Percentiles rank a stretch among this genome's conserved stretches.
These are phyloP conservation scores for Cantharis lateralis DNA, from an alignment of 2,888 invertebrate genomes.

Conservation along the genomic window DNA sequence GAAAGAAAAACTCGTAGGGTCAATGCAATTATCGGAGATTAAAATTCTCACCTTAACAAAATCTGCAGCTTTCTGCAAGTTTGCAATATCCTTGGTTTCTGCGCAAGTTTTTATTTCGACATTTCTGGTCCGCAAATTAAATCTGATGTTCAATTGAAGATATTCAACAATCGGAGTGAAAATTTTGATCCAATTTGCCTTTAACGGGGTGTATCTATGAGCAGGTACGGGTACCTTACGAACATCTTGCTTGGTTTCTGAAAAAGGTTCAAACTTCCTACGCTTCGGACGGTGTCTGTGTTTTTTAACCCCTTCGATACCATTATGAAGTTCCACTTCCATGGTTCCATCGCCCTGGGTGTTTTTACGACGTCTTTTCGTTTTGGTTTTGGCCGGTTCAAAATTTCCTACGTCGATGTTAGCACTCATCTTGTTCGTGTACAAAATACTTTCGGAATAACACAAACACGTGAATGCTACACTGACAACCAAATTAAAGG, in stretches of 20 bases:
- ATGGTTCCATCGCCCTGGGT: conserved; percentile 62
- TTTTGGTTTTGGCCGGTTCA: conserved; percentile 57
- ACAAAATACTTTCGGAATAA: neutral
- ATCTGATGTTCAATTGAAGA: conserved; percentile 89
- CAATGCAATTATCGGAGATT: neutral
- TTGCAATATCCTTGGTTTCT: conserved; percentile 82
- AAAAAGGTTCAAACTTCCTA: conserved; percentile 35
- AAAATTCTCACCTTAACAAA: conserved; percentile 74
- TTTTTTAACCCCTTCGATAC: conserved; percentile 61
- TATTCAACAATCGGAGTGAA: conserved; percentile 96
- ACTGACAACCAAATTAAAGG: neutral
- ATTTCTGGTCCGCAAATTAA: conserved; percentile 88
- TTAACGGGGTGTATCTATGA: conserved; percentile 91
- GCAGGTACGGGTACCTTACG: conserved; percentile 88
- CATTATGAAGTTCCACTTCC: conserved; percentile 71
- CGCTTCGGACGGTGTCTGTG: conserved; percentile 44
- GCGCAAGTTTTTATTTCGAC: conserved; percentile 79
- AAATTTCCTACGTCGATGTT: conserved; percentile 62
- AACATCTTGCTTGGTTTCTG: conserved; percentile 65
- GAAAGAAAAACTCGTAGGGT: conserved; percentile 28
- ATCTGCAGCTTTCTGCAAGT: conserved; percentile 96
- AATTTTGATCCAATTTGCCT: conserved; percentile 96
- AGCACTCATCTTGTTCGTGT: conserved; percentile 9
- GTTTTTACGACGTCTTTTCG: conserved; percentile 60
- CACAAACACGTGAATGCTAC: neutral